phyloP scores from a whole-genome alignment of 2,113 vertebrate genomes.

The Hippocampus abdominalis region DNA sequence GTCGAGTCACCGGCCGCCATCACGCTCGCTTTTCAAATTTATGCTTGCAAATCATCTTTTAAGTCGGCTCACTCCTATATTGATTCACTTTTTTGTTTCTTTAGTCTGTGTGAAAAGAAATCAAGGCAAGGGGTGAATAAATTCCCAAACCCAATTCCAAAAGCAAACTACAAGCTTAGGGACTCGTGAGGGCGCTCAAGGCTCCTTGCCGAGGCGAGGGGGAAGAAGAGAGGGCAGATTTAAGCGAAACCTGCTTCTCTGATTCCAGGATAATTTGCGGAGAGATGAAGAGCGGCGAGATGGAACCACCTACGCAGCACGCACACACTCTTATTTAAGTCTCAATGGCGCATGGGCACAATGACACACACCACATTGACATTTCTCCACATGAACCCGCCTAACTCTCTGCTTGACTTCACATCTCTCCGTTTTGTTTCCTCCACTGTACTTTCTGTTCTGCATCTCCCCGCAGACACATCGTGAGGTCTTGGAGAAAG shows the following conservation, averaged over 20 bases:
- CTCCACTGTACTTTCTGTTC: conserved; percentile 10
- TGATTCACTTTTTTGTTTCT: no score
- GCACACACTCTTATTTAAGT: conserved; percentile 23
- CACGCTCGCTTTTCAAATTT: no score
- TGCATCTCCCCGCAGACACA: conserved; percentile 16
- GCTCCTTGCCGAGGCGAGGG: conserved; percentile 61
- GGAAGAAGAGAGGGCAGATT: conserved; percentile 41
- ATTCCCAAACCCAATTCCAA: conserved; percentile 22
- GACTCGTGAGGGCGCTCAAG: conserved; percentile 60
- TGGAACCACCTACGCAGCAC: conserved; percentile 62
- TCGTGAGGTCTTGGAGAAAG: conserved; percentile 16
- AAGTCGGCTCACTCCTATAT: no score
- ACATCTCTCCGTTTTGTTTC: conserved; percentile 39
- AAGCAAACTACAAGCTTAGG: conserved; percentile 53
- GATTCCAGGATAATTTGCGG: conserved; percentile 67
- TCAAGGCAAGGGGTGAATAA: not conserved
- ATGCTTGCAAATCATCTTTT: no score
- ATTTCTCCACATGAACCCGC: conserved; percentile 38
- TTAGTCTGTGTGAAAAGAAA: no score
- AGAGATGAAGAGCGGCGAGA: conserved; percentile 56
- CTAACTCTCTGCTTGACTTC: conserved; percentile 47
- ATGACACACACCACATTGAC: conserved; percentile 44
- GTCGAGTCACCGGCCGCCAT: no score
- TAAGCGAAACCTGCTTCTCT: conserved; percentile 68
- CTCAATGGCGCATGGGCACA: conserved; percentile 33